Conservation (phyloP, 2,888 invertebrate species). For the Seira ritae region DNA sequence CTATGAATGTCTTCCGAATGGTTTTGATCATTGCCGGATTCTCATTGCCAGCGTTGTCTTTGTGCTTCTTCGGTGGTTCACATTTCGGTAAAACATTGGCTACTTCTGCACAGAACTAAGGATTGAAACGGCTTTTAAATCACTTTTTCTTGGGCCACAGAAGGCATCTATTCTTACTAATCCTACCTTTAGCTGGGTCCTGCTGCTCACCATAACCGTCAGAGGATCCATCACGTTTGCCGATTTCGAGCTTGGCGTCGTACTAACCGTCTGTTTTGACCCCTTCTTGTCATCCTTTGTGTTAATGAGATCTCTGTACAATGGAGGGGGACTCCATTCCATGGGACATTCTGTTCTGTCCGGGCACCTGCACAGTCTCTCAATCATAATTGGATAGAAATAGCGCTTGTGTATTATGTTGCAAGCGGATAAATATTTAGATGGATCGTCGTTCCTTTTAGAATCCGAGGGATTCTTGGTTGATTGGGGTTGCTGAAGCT, state of each 20-base stretch:
- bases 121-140: constrained; percentile 23
- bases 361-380: constrained; percentile 81
- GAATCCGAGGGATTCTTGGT: constrained; percentile 45
- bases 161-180: no score
- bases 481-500: constrained; percentile 44
- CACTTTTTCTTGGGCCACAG: constrained; percentile 11
- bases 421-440: constrained; percentile 76
- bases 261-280: not conserved
- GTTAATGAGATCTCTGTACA: constrained; percentile 51
- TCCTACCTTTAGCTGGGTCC: constrained; percentile 81
- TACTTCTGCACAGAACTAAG: constrained; percentile 65
- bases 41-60: constrained; percentile 14
- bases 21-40: constrained; percentile 53
- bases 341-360: constrained; percentile 78
- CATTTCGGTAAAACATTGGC: constrained; percentile 43
- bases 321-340: constrained; percentile 75
- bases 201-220: constrained; percentile 79
- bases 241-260: constrained; percentile 47
- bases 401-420: constrained; percentile 78
- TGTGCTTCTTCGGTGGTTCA: constrained; percentile 32
- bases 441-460: constrained; percentile 17
- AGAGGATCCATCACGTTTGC: constrained; percentile 66
- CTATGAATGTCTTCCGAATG: constrained; percentile 39
- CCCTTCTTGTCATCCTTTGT: constrained; percentile 18
- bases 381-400: constrained; percentile 79